Evolutionary conservation across 2,797 vertebrate species (phyloP).

Genomic region (Phataginus tricuspis): DNA sequence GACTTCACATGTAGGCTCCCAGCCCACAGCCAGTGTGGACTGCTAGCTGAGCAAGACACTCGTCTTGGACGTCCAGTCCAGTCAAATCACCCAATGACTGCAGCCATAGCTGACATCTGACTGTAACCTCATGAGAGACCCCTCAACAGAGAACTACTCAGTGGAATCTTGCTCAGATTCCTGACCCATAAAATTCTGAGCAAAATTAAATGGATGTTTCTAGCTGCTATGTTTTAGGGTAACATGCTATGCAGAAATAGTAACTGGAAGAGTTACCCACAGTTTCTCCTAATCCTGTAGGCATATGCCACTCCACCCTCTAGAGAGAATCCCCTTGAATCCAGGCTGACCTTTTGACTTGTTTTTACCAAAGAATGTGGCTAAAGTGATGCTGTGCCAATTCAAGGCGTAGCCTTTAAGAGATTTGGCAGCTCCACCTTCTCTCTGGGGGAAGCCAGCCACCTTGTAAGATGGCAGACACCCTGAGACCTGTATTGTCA

Average conservation of each 20-base stretch:
- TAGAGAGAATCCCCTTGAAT: neutral
- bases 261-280: neutral
- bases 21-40: neutral
- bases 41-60: neutral
- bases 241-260: neutral
- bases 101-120: neutral
- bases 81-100: neutral
- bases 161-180: neutral
- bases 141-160: neutral
- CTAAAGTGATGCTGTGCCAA: neutral
- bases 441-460: neutral
- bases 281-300: neutral
- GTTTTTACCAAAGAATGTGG: neutral
- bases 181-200: neutral
- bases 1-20: neutral
- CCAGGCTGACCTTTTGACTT: neutral
- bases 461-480: neutral
- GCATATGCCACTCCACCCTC: neutral
- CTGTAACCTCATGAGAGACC: neutral
- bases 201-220: conserved; percentile 23
- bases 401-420: neutral
- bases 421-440: neutral
- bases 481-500: neutral
- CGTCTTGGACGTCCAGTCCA: neutral
- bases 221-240: conserved; percentile 9